Base-by-base conservation (phyloP, 2,888 invertebrate genomes). In the Entomobrya multifasciata region DNA sequence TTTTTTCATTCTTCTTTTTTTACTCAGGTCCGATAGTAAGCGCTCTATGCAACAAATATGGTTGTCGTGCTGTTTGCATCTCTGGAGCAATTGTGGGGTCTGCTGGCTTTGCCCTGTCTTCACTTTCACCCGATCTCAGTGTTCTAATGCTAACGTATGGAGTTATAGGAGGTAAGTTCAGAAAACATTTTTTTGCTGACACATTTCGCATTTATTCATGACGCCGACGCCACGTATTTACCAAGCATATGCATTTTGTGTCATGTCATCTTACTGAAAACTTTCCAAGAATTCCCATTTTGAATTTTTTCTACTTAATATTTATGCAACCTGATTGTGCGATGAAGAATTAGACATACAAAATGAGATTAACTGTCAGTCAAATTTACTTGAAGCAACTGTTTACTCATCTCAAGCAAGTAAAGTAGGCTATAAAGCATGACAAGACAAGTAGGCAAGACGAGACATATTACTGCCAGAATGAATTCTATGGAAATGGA, bases 11-110 rank as follows among this genome's bases (percentile, higher is more conserved):
- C 22, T n/a, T 67, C 5, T 8, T 52, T n/a, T 70, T 44, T 11
- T 15, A 15, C 93, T 96, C 93, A 96, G 96, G 98, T 92, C 99
- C 99, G 5, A 94, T 99, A 87, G 98, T 98, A 84, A 97, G 98
- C 91, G 98, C 98, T 87, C 94, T 99, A 92, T 97, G 98, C 91
- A 99, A 99, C 94, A 97, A 97, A 93, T 99, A 95, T 93, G 99
- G 99, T 8, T 98, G 99, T 92, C 95, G 99, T 41, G 95, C 96
- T 5, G 98, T 99, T 11, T 98, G 98, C 92, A 96, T 99, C 90
- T 95, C 96, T 4, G 99, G 99, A 27, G 96, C 97, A 91, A 92
- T 98, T 57, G 94, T 99, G 47, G 96, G 97, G 15, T 95, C 97
- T 55, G 92, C 94, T 1, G 97, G 98, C 20, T 98, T 99, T 93